Percentiles rank a stretch among this genome's conserved stretches.
These are phyloP conservation scores for Osedax frankpressi DNA, from an alignment of 2,888 invertebrate genomes.

Conservation along the genomic window DNA sequence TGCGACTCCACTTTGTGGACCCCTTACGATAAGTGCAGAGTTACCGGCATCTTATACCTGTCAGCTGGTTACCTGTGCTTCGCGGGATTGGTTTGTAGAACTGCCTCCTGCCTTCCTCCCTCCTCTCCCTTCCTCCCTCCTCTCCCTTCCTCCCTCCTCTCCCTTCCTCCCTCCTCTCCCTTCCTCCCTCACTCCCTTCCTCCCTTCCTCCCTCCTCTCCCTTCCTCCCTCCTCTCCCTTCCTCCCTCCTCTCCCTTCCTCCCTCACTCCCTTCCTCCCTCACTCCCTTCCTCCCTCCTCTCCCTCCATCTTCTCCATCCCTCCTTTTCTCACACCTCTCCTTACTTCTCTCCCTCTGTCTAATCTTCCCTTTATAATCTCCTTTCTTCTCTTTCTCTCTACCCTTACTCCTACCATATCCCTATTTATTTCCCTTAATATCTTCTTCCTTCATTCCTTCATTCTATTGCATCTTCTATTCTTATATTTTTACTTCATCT, in stretches of 20 bases:
- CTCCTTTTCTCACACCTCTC: neutral
- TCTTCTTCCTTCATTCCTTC: neutral
- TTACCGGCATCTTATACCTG: conserved; percentile 73
- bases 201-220: no score
- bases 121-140: neutral
- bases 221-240: no score
- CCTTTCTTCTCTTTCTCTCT: neutral
- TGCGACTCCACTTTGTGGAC: conserved; percentile 81
- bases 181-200: no score
- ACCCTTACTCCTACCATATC: neutral
- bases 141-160: neutral
- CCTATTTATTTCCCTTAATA: neutral
- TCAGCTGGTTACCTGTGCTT: conserved; percentile 92
- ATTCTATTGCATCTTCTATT: neutral
- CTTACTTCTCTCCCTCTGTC: no score
- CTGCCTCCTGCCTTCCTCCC: neutral
- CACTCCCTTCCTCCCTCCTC: neutral
- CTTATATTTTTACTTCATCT: neutral
- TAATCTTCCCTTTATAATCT: neutral
- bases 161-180: no score
- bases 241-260: no score
- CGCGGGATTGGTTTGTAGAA: no score
- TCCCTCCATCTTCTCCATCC: neutral
- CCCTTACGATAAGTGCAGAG: conserved; percentile 79
- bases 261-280: no score